Evolutionary conservation across 1,140 invertebrate species (phyloP), one percentile per base, ranked within the genome.

Genomic region (Solenopsis fugax): DNA sequence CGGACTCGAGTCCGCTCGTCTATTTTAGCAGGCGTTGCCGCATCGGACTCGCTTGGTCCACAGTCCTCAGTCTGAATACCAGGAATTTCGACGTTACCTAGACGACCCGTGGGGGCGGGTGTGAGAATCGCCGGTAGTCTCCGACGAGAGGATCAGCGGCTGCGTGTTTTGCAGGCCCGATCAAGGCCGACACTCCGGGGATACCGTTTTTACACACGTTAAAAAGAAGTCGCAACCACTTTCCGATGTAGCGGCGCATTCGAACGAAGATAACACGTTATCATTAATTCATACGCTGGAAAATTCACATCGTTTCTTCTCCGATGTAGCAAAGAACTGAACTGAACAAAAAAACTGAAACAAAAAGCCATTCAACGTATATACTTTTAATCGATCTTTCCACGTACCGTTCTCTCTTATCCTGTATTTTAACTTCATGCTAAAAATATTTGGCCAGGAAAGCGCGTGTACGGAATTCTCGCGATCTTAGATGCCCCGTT

Each of bases 1-100:
- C 37, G n/a, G 37, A 48, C 64, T 67, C n/a, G 18, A 73, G 69
- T 60, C 60, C 81, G 75, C 80, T 88, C 85, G 85, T 90, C 92
- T 91, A 90, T 93, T 93, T 91, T 65, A 92, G 89, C 91, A 87
- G 71, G 48, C 85, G 75, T 80, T 81, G 87, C 87, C 60, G 34
- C 50, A n/a, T 82, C 76, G 65, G 72, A 71, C 77, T 87, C 72
- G 72, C 41, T 73, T 45, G 75, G 58, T 76, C 67, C 87, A 78
- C 60, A 4, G 7, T 29, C 29, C 62, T 54, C 52, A 21, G 48
- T 77, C 87, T 65, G 87, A 84, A 82, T 91, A 91, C 90, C 89
- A 64, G 67, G 90, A 90, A 91, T 90, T 86, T 88, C 86, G 88
- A 65, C 67, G 81, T 82, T 80, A 72, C 56, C 65, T 82, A 90